These are phyloP conservation scores for Catagonus wagneri DNA, from an alignment of 2,113 vertebrate species.

Conservation along the genomic window DNA sequence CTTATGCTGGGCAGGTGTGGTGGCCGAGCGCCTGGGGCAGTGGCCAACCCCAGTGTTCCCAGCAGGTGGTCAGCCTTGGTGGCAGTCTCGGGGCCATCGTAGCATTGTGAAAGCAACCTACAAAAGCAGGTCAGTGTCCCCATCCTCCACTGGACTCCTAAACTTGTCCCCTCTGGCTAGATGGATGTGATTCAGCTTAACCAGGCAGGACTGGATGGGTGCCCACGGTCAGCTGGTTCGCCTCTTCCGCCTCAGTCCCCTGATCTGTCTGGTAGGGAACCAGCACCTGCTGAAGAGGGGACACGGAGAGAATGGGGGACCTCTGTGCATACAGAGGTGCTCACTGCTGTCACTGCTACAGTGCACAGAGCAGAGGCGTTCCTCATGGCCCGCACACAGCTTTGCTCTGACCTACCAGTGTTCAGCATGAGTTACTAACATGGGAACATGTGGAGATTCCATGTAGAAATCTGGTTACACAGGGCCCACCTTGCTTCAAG, in stretches of 20 bases:
- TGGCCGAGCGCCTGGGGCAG: too few species aligned
- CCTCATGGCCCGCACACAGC: too few species aligned
- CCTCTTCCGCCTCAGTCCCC: neutral
- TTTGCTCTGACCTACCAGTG: neutral
- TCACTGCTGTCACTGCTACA: accelerated
- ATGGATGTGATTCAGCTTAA: neutral
- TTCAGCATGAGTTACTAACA: neutral
- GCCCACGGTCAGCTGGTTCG: neutral
- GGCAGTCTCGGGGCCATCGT: neutral
- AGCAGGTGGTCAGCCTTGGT: neutral
- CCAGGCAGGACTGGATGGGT: neutral
- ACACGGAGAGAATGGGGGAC: accelerated
- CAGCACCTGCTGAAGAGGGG: accelerated
- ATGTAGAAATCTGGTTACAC: accelerated
- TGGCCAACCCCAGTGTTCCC: accelerated
- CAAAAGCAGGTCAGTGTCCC: neutral
- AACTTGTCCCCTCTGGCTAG: neutral
- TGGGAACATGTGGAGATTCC: neutral
- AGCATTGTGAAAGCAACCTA: neutral
- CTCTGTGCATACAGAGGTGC: neutral
- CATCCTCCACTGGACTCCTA: neutral
- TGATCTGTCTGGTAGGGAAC: neutral
- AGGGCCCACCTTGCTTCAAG: neutral
- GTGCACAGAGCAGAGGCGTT: too few species aligned
- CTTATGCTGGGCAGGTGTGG: neutral